Base-by-base conservation (phyloP, 1,140 invertebrate genomes). In the Pollicipes pollicipes region DNA sequence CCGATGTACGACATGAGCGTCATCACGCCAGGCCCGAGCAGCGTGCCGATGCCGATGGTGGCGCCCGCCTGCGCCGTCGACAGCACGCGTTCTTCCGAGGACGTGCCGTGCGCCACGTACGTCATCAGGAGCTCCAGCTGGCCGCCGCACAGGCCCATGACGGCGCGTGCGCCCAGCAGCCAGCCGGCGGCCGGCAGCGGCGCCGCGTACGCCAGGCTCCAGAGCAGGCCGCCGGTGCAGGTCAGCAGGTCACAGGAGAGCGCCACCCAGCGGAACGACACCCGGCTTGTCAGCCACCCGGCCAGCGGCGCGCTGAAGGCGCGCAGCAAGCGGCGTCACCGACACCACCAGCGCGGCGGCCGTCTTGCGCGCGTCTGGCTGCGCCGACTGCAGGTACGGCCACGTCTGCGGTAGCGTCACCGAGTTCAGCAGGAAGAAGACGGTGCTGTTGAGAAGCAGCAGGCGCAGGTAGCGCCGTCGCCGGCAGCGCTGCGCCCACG, bases 381-480 rank as follows among this genome's bases (percentile, higher is more conserved):
- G 63, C 63, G 27, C 24, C 63, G 63, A 64, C 63, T 64, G 63
- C 63, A 64, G 63, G 63, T 64, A 64, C 10, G 63, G 27, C 63
- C 63, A 64, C 24, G 63, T 64, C 63, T 64, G 63, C 63, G 63
- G 63, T 21, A 64, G 63, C 63, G 63, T 64, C 63, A 64, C 63
- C 63, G 63, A 64, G 63, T 64, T 64, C 6, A 64, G 8, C 10
- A 64, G 63, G 63, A 64, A 64, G 63, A 64, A 64, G 63, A 64
- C 10, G 4, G 24, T n/a, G 63, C 27, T 64, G 6, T 64, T 64
- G 63, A n/a, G 3, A 4, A 64, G 8, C 63, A 64, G 63, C 10
- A 64, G 24, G 24, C 27, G 21, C 3, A 64, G 63, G 63, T n/a
- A 64, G 63, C 63, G 63, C 24, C 21, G 63, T 10, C 63, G 21